A percentile compares a stretch with the other conserved stretches of the same genome.
phyloP scores from a whole-genome alignment of 2,888 invertebrate species.

The Agrotis exclamationis region DNA sequence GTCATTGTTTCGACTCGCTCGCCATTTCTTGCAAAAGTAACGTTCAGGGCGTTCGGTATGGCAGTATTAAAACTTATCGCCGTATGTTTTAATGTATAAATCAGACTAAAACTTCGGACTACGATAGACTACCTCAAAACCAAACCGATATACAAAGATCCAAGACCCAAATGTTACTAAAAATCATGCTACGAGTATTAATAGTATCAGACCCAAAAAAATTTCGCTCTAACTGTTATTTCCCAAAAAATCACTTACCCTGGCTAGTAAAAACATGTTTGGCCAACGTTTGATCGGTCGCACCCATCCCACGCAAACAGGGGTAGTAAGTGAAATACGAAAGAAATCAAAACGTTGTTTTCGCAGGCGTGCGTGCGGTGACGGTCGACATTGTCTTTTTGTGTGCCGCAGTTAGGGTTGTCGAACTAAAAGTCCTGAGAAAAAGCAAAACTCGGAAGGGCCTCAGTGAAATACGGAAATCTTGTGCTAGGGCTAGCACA shows the following conservation, averaged over 20 bases:
- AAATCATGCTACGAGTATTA: not conserved
- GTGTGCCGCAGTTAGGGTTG: slow-evolving; percentile 34
- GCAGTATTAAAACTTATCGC: no score
- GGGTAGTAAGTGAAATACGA: slow-evolving; percentile 72
- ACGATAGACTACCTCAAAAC: not conserved
- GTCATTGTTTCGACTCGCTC: not conserved
- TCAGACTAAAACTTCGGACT: not conserved
- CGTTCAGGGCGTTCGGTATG: not conserved
- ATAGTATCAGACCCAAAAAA: slow-evolving; percentile 2
- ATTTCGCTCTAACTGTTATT: not conserved
- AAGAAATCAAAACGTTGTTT: slow-evolving; percentile 74
- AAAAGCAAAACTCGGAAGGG: not conserved
- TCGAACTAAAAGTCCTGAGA: not conserved
- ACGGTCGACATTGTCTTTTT: slow-evolving; percentile 64
- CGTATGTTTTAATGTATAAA: no score
- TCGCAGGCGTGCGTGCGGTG: slow-evolving; percentile 68
- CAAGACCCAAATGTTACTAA: no score
- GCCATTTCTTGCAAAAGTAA: not conserved
- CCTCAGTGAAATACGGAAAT: no score
- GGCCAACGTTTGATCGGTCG: slow-evolving; percentile 77
- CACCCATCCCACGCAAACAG: slow-evolving; percentile 78
- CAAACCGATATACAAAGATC: not conserved
- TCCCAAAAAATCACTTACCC: slow-evolving; percentile 18
- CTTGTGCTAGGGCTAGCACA: no score
- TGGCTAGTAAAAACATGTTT: slow-evolving; percentile 67